phyloP scores from a whole-genome alignment of 1,140 invertebrate genomes.

The Maniola jurtina region DNA sequence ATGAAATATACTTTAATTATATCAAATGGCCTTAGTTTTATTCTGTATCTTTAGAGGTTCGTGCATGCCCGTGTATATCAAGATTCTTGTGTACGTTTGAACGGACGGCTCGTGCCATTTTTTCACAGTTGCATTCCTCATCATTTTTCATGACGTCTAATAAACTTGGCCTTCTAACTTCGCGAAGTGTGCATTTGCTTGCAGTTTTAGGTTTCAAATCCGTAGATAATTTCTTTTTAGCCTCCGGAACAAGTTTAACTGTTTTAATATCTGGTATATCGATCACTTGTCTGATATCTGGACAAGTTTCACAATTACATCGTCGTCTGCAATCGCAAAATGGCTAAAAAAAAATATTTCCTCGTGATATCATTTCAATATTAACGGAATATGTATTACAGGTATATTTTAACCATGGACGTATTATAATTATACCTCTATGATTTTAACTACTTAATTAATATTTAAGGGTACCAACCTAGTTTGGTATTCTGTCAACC shows the following conservation, averaged over 20 bases:
- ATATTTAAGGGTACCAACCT: no score
- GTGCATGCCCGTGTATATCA: conserved; percentile 24
- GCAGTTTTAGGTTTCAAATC: conserved; percentile 6
- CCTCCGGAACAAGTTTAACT: conserved; percentile 1
- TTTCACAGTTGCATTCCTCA: conserved; percentile 40
- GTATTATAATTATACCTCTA: no score
- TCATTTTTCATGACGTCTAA: conserved; percentile 34
- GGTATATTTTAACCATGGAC: no score
- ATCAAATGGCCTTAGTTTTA: not conserved
- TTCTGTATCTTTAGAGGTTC: not conserved
- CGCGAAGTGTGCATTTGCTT: not conserved
- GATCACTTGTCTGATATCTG: conserved; percentile 35
- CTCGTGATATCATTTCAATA: not conserved
- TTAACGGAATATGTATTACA: not conserved
- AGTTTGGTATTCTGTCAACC: no score
- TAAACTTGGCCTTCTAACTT: conserved; percentile 21
- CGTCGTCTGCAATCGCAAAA: conserved; percentile 41
- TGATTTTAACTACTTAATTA: no score
- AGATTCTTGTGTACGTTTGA: conserved; percentile 39
- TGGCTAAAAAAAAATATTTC: conserved; percentile 38
- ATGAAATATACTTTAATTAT: conserved; percentile 6
- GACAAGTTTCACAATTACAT: conserved; percentile 41
- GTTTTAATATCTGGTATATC: not conserved
- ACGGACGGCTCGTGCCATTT: conserved; percentile 37
- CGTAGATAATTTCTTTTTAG: conserved; percentile 15